Evolutionary conservation across 2,888 invertebrate species (phyloP), one percentile per base, ranked within the genome.

Genomic region (Cerastis leucographa): DNA sequence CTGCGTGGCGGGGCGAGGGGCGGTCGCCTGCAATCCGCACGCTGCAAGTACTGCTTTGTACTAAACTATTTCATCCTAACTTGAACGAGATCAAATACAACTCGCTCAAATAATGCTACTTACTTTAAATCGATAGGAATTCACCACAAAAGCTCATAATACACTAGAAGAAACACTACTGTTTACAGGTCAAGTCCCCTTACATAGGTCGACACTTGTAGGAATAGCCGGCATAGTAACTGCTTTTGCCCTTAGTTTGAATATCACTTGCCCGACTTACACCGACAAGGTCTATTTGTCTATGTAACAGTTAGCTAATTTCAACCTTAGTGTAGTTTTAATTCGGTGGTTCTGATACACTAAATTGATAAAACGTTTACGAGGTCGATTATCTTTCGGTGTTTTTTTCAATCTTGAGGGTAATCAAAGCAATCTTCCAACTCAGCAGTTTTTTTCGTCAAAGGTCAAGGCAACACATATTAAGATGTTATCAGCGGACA

Each of bases 1-100:
- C 90, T 94, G 90, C 88, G 92, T 88, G 87, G 94, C 93, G 94
- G 94, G 93, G 94, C 87, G 94, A 90, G 94, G 94, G 95, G 94
- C 91, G 90, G 94, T 92, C 93, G 96, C 94, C 93, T 96, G 96
- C 96, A 96, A 96, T 96, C 96, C 96, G 96, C 96, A 96, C 95
- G 94, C 93, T 96, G 96, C 96, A 96, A 96, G 96, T 96, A 96
- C 95, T 93, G 93, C 93, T 94, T 91, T 94, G 91, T 93, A 94
- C 93, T 94, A 92, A 91, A 94, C 93, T 91, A 94, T 94, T 93
- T 93, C 92, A 94, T 94, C 94, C 94, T 91, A 93, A 92, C 92
- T 90, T 89, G 85, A 89, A 87, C 87, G 81, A 90, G 83, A 89
- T 88, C 84, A 84, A 85, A 86, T 87, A 88, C 74, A 85, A 87